Conservation (phyloP, 2,888 invertebrate genomes). For the Osmoderma eremita region DNA sequence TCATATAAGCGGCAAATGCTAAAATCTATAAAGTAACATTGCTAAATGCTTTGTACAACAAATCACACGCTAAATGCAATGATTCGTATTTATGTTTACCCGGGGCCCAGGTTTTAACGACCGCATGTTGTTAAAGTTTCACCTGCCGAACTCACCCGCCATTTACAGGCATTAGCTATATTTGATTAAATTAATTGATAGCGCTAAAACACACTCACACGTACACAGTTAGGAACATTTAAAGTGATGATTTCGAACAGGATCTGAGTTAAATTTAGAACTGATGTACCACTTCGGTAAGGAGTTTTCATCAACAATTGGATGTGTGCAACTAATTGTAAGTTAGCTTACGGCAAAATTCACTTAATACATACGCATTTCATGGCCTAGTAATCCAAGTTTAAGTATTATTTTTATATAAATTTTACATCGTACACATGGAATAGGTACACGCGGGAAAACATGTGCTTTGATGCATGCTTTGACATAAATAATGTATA, state of each 20-base stretch:
- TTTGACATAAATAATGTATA: too few relatives aligned
- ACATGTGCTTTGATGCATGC: too few relatives aligned
- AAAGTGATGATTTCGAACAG: constrained; percentile 22
- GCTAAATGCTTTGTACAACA: constrained; percentile 31
- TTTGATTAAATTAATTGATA: constrained; percentile 37
- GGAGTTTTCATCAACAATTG: not conserved
- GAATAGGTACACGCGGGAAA: too few relatives aligned
- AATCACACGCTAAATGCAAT: constrained; percentile 32
- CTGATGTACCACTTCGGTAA: not conserved
- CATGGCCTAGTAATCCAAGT: too few relatives aligned
- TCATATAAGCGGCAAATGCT: constrained; percentile 23
- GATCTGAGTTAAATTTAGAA: constrained; percentile 8
- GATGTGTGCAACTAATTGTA: not conserved
- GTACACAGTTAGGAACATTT: not conserved
- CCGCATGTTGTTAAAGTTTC: constrained; percentile 38
- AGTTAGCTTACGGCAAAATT: not conserved
- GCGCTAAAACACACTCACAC: constrained; percentile 14
- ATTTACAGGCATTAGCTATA: constrained; percentile 34
- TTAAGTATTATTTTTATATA: too few relatives aligned
- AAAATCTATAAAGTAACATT: constrained; percentile 28
- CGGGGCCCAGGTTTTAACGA: constrained; percentile 32
- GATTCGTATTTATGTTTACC: constrained; percentile 37
- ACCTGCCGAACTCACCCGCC: constrained; percentile 30
- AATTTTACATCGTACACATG: too few relatives aligned
- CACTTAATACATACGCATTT: too few relatives aligned